These are phyloP conservation scores for Hippocampus barbouri DNA, from an alignment of 2,113 vertebrate genomes.

Conservation along the genomic window DNA sequence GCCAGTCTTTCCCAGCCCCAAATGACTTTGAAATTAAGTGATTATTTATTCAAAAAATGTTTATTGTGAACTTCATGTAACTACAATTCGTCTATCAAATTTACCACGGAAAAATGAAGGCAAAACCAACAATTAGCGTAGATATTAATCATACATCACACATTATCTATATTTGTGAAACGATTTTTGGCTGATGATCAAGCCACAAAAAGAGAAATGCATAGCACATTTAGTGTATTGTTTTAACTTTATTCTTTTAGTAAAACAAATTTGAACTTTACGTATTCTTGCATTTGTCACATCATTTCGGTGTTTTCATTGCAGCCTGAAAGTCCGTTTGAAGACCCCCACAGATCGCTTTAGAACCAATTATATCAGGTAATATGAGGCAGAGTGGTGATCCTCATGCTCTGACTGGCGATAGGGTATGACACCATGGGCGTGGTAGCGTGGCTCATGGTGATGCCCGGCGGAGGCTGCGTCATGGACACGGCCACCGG, in stretches of 20 bases:
- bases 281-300: neutral
- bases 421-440: slow-evolving; percentile 97
- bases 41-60: too few species aligned
- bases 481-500: slow-evolving; percentile 95
- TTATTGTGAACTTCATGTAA: too few species aligned
- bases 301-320: neutral
- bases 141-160: neutral
- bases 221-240: neutral
- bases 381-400: slow-evolving; percentile 91
- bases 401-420: slow-evolving; percentile 95
- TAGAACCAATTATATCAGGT: slow-evolving; percentile 35
- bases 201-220: neutral
- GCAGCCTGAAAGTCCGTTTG: neutral
- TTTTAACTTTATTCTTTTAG: neutral
- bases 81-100: too few species aligned
- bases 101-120: neutral
- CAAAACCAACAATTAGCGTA: neutral
- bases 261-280: neutral
- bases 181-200: neutral
- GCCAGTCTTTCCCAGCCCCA: too few species aligned
- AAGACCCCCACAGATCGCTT: slow-evolving; percentile 9
- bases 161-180: neutral
- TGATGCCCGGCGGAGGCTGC: slow-evolving; percentile 87
- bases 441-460: slow-evolving; percentile 95
- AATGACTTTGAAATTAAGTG: too few species aligned